Conservation (phyloP, 2,888 invertebrate species). For the Parelbella ahira region DNA sequence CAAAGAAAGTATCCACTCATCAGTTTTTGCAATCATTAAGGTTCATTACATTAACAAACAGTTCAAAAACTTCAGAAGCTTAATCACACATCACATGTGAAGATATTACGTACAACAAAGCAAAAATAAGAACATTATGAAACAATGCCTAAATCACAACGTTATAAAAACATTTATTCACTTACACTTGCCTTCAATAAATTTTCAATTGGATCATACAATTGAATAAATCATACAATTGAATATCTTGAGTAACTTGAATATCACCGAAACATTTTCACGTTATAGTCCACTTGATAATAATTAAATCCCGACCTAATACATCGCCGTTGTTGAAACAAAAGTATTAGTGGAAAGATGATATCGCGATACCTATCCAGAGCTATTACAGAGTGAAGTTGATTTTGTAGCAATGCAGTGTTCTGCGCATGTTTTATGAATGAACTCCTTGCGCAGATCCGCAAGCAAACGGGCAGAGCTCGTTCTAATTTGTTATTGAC, state of each 20-base stretch:
- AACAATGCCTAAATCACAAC: too few species aligned
- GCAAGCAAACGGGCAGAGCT: slow-evolving; percentile 40
- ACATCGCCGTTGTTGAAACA: slow-evolving; percentile 18
- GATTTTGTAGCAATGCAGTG: slow-evolving; percentile 75
- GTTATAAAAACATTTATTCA: slow-evolving; percentile 25
- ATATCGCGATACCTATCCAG: slow-evolving; percentile 49
- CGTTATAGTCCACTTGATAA: slow-evolving; percentile 35
- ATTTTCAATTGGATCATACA: slow-evolving; percentile 36
- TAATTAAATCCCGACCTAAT: slow-evolving; percentile 33
- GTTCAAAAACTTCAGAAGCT: too few species aligned
- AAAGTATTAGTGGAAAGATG: slow-evolving; percentile 45
- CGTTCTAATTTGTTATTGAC: slow-evolving; percentile 66
- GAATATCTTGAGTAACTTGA: slow-evolving; percentile 22
- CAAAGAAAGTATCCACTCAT: background rate
- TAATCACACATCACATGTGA: background rate
- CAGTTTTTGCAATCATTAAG: background rate
- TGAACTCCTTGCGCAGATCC: slow-evolving; percentile 64
- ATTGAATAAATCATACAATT: slow-evolving; percentile 31
- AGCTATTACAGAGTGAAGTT: slow-evolving; percentile 59
- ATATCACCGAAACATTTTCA: slow-evolving; percentile 51
- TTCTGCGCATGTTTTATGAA: slow-evolving; percentile 69
- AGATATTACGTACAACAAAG: background rate
- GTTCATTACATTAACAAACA: too few species aligned
- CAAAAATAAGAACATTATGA: background rate
- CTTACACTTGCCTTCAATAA: slow-evolving; percentile 41